A percentile compares a stretch with the other conserved stretches of the same genome.
Conservation (phyloP, 2,113 vertebrate genomes). For the Phoenicopterus ruber region DNA sequence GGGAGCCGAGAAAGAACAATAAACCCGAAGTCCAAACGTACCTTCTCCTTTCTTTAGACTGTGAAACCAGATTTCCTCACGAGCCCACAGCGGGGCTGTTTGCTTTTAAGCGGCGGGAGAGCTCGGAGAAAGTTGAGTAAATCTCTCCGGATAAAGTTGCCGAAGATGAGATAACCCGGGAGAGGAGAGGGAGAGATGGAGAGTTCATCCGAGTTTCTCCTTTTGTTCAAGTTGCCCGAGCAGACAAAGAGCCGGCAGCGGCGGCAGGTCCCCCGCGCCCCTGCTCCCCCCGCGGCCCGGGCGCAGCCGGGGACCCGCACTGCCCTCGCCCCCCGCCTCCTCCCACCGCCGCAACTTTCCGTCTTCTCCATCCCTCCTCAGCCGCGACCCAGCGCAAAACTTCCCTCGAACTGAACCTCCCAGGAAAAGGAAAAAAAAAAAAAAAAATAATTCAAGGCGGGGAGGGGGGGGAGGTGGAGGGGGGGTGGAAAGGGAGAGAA, state of each 20-base stretch:
- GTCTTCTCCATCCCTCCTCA: slow-evolving; percentile 2
- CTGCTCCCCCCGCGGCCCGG: slow-evolving; percentile 34
- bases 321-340: neutral
- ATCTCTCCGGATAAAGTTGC: slow-evolving; percentile 55
- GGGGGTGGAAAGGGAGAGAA: slow-evolving; percentile 17
- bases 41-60: slow-evolving; percentile 56
- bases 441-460: neutral
- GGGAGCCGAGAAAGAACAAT: neutral
- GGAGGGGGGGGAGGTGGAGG: neutral
- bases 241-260: slow-evolving; percentile 81
- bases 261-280: slow-evolving; percentile 77
- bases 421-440: neutral
- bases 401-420: slow-evolving; percentile 53
- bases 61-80: neutral
- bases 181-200: slow-evolving; percentile 59
- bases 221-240: slow-evolving; percentile 82
- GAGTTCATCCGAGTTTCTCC: slow-evolving; percentile 81
- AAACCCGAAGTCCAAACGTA: slow-evolving; percentile 48
- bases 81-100: neutral
- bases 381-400: slow-evolving; percentile 16
- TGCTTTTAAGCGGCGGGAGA: neutral
- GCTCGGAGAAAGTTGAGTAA: slow-evolving; percentile 57
- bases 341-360: slow-evolving; percentile 36
- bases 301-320: slow-evolving; percentile 3
- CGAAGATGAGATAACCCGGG: slow-evolving; percentile 46